phyloP scores from a whole-genome alignment of 2,888 invertebrate species.

The Drosophila gaucha region DNA sequence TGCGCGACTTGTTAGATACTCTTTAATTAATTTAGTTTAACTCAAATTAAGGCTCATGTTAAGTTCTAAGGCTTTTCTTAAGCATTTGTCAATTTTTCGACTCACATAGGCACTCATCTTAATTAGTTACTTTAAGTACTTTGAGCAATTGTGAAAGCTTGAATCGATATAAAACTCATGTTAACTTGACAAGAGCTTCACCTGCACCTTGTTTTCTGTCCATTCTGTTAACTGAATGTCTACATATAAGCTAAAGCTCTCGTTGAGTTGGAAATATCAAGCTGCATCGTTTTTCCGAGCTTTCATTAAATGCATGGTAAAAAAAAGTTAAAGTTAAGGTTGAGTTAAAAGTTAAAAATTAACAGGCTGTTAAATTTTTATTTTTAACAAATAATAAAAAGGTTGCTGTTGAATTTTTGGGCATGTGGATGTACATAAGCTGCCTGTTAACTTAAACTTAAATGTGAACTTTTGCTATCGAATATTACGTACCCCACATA shows the following conservation, averaged over 20 bases:
- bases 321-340: not conserved
- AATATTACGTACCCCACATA: not conserved
- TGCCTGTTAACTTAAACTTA: not conserved
- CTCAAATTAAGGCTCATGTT: too few relatives aligned
- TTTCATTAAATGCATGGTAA: not conserved
- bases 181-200: not conserved
- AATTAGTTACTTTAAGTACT: too few relatives aligned
- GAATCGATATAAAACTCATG: not conserved
- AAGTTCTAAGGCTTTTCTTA: not conserved
- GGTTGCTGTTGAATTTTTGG: too few relatives aligned
- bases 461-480: not conserved
- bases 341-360: not conserved
- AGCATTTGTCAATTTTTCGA: not conserved
- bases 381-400: too few relatives aligned
- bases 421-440: too few relatives aligned
- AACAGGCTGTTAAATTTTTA: not conserved
- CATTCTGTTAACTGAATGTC: not conserved
- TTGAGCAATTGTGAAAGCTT: not conserved
- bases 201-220: not conserved
- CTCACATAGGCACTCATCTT: not conserved
- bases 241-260: not conserved
- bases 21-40: not conserved
- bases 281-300: too few relatives aligned
- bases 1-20: not conserved
- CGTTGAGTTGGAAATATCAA: not conserved